Evolutionary conservation across 2,888 invertebrate genomes (phyloP).

Genomic region (Agelastica alni): DNA sequence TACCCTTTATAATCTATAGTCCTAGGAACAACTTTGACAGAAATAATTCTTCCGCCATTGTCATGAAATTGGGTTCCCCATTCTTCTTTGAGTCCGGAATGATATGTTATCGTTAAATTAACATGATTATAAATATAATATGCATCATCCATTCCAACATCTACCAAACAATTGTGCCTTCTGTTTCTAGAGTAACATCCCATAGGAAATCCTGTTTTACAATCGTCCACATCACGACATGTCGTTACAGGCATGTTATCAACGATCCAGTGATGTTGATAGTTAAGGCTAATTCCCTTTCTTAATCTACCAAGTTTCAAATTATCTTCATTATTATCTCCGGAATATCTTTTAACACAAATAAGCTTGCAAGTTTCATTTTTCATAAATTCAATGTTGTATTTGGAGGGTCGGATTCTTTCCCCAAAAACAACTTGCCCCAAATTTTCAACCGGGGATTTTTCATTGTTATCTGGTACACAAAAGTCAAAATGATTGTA

Average conservation of each 20-base stretch:
- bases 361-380: conserved; percentile 65
- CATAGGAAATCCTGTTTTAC: conserved; percentile 95
- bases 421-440: conserved; percentile 99
- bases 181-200: conserved; percentile 69
- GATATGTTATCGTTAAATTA: conserved; percentile 90
- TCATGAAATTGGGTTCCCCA: conserved; percentile 81
- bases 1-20: conserved; percentile 52
- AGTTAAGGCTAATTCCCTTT: conserved; percentile 89
- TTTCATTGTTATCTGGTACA: conserved; percentile 66
- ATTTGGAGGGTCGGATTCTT: conserved; percentile 92
- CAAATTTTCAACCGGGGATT: conserved; percentile 94
- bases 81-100: conserved; percentile 84
- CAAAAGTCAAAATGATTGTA: conserved; percentile 99
- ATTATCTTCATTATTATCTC: conserved; percentile 62
- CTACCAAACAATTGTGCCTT: conserved; percentile 45
- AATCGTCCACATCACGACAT: conserved; percentile 79
- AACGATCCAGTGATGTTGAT: conserved; percentile 98
- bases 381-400: conserved; percentile 83
- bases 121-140: conserved; percentile 98
- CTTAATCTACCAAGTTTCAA: conserved; percentile 77
- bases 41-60: conserved; percentile 86
- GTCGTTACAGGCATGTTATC: conserved; percentile 99
- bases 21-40: conserved; percentile 66
- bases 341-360: conserved; percentile 74
- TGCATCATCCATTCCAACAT: conserved; percentile 61